phyloP scores from a whole-genome alignment of 2,113 vertebrate genomes.

The Eleginops maclovinus region DNA sequence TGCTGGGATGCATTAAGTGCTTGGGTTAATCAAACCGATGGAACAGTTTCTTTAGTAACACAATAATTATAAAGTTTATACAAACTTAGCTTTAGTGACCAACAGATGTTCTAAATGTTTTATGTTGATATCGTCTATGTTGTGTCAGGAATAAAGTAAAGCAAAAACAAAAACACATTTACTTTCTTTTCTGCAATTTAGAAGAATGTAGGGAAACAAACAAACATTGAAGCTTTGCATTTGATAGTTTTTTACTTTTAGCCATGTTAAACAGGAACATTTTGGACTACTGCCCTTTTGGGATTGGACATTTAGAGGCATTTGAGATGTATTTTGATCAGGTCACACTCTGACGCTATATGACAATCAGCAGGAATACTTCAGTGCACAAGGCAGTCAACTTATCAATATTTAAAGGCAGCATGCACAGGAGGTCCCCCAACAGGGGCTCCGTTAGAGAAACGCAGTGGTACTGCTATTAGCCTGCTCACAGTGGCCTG shows the following conservation, averaged over 20 bases:
- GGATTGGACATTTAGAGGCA: slow-evolving; percentile 23
- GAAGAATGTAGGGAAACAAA: no score
- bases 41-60: background rate
- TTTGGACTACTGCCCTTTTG: slow-evolving; percentile 1
- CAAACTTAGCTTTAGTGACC: background rate
- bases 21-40: slow-evolving; percentile 12
- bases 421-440: slow-evolving; percentile 45
- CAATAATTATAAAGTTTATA: background rate
- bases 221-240: no score
- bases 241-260: no score
- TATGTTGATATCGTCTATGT: background rate
- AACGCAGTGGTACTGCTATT: slow-evolving; percentile 51
- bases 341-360: slow-evolving; percentile 23
- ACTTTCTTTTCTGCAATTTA: no score
- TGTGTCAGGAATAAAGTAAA: background rate
- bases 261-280: background rate
- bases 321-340: slow-evolving; percentile 52
- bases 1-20: background rate
- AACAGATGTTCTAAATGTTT: background rate
- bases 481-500: slow-evolving; percentile 46
- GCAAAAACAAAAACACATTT: background rate
- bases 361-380: slow-evolving; percentile 32
- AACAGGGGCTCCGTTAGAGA: slow-evolving; percentile 65
- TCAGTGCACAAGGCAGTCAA: slow-evolving; percentile 3
- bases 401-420: slow-evolving; percentile 45